phyloP scores from a whole-genome alignment of 2,113 vertebrate species.

The Pimephales promelas region DNA sequence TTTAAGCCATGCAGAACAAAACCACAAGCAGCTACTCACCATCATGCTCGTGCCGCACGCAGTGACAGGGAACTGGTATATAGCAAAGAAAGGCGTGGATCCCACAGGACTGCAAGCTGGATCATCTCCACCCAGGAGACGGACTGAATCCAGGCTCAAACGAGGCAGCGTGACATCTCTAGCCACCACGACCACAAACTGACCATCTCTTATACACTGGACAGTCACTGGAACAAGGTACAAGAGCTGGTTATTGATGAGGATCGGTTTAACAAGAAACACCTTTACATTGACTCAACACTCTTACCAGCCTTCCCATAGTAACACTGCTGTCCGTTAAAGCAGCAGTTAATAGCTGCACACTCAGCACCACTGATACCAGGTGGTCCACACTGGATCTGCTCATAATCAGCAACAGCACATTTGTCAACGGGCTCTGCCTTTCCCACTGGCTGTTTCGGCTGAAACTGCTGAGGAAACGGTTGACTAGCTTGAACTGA shows the following conservation, averaged over 20 bases:
- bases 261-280: background rate
- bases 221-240: constrained; percentile 68
- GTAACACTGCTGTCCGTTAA: constrained; percentile 66
- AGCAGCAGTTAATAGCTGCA: constrained; percentile 71
- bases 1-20: no score
- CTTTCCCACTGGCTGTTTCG: constrained; percentile 20
- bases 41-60: constrained; percentile 69
- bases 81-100: constrained; percentile 61
- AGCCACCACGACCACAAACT: constrained; percentile 74
- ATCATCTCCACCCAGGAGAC: constrained; percentile 55
- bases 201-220: constrained; percentile 75
- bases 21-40: constrained; percentile 43
- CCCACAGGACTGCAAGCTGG: no score
- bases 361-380: constrained; percentile 62
- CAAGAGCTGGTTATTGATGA: background rate
- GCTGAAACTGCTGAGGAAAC: constrained; percentile 2
- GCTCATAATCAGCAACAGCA: constrained; percentile 56
- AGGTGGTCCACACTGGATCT: constrained; percentile 65
- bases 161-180: constrained; percentile 65
- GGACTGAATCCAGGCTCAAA: constrained; percentile 65
- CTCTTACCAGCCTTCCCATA: constrained; percentile 69
- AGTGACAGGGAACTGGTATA: constrained; percentile 74
- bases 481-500: background rate
- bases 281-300: background rate
- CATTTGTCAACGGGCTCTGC: constrained; percentile 56